Conservation (phyloP, 2,113 vertebrate species). For the Eonycteris spelaea region DNA sequence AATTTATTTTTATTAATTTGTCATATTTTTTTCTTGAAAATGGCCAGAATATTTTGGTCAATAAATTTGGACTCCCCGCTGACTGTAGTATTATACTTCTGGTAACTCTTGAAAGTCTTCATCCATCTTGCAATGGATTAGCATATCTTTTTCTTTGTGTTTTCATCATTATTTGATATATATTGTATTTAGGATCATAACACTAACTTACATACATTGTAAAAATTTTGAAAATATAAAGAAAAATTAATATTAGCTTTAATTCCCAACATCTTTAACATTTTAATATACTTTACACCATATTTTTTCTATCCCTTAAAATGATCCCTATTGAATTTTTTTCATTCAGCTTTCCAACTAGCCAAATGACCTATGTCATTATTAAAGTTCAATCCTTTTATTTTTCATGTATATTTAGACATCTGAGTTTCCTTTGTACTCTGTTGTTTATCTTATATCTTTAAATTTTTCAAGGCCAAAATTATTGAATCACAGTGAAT, state of each 20-base stretch:
- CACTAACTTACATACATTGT: not conserved
- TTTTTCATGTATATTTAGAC: not conserved
- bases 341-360: not conserved
- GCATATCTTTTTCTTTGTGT: not conserved
- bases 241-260: not conserved
- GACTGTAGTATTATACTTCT: too few species aligned
- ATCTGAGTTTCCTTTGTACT: too few species aligned
- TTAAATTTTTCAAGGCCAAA: not conserved
- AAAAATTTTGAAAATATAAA: not conserved
- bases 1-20: constrained; percentile 45
- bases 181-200: not conserved
- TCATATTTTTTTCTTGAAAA: not conserved
- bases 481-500: not conserved
- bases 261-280: too few species aligned
- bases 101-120: not conserved
- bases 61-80: not conserved
- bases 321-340: not conserved
- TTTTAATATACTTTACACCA: not conserved
- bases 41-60: not conserved
- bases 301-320: not conserved
- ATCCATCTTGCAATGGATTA: not conserved
- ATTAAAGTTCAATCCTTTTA: not conserved
- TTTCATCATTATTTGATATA: not conserved
- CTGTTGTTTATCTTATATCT: not conserved
- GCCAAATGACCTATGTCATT: not conserved